These are phyloP conservation scores for Murina feae DNA, from an alignment of 2,113 vertebrate species.

Conservation along the genomic window DNA sequence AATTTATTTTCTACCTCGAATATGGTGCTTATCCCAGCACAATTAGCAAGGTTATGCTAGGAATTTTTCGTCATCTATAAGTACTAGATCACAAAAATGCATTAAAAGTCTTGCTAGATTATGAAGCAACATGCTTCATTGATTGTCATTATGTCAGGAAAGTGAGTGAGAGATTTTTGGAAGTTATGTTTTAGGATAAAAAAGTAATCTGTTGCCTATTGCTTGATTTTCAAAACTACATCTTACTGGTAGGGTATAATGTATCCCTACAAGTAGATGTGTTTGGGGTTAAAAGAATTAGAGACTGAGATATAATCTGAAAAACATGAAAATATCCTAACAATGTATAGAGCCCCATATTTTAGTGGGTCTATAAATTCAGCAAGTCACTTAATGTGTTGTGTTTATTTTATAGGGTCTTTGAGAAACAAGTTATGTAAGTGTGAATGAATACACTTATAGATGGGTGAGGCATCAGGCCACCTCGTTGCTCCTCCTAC, in stretches of 20 bases:
- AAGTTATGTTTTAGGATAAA: not conserved
- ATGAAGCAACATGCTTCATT: not conserved
- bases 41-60: not conserved
- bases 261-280: not conserved
- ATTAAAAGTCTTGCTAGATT: not conserved
- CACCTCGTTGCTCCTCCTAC: accelerated
- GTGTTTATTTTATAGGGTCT: not conserved
- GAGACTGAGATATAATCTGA: not conserved
- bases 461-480: not conserved
- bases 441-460: not conserved
- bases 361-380: not conserved
- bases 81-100: not conserved
- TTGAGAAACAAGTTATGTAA: not conserved
- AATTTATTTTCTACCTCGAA: not conserved
- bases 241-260: no score
- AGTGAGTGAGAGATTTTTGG: not conserved
- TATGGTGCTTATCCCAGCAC: not conserved
- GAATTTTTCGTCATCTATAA: not conserved
- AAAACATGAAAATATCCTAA: not conserved
- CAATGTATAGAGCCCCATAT: not conserved
- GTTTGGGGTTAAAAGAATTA: not conserved
- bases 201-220: not conserved
- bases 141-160: not conserved
- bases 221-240: not conserved
- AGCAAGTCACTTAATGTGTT: not conserved